Evolutionary conservation across 2,797 vertebrate species (phyloP), one percentile per base, ranked within the genome.

Genomic region (Prunella strophiata): DNA sequence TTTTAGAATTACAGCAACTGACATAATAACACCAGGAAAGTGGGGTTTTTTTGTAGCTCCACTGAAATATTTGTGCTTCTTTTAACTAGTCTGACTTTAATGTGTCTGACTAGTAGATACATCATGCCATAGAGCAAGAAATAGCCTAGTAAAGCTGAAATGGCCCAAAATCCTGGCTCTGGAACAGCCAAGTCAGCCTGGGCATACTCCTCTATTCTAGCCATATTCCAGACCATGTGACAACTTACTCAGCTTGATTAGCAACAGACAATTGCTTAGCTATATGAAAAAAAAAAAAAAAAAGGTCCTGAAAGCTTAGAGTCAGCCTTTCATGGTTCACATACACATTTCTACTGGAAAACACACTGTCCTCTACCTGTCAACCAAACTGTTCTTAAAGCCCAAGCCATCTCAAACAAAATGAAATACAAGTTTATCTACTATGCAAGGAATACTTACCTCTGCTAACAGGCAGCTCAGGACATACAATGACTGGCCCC

Each of bases 401-500:
- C 1, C 16, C 18, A 26, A 13, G 67, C 13, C 20, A 88, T 14
- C 68, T 92, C 59, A 57, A 85, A 22, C 6, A 66, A 68, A 73
- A 79, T 57, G 0, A 62, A 89, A 67, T 9, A 47, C 5, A 66
- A 80, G 18, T 40, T 89, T 38, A 59, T 19, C 63, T 48, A 59
- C 52, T 57, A 32, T 18, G 22, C 14, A 84, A 70, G 23, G 38
- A 73, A 52, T 21, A 68, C 71, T 93, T 98, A 99, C 99, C 99
- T 99, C 99, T 61, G 99, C 98, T 96, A 99, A 96, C 5, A 99
- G 98, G 65, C 98, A 98, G 93, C 99, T 97, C 79, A 99, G 94
- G 83, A 99, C 98, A 94, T 99, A 99, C 36, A 99, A 97, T 1
- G 99, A 99, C 47, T 99, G 99, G 48, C 99, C 99, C 99, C 99